Evolutionary conservation across 2,113 vertebrate species (phyloP).

Genomic region (Vulpes lagopus): DNA sequence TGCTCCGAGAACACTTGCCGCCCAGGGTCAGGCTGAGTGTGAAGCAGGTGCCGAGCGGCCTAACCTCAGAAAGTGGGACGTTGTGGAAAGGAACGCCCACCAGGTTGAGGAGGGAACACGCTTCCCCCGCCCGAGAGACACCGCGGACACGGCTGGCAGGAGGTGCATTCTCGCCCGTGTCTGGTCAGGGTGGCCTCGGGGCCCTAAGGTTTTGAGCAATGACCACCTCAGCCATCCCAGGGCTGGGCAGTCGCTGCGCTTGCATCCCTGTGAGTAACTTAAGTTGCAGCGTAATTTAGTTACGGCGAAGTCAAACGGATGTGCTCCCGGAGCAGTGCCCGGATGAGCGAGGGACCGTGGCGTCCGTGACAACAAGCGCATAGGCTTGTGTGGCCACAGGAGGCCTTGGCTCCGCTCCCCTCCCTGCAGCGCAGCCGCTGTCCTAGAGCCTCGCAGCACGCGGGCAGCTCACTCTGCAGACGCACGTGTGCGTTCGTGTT

Average conservation of each 20-base stretch:
- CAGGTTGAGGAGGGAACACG: background rate
- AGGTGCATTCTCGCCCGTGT: rapidly evolving
- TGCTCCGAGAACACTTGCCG: background rate
- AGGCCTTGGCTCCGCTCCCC: background rate
- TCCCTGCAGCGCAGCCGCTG: rapidly evolving
- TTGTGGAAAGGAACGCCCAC: background rate
- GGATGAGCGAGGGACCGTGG: background rate
- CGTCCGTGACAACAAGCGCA: rapidly evolving
- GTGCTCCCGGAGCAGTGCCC: too few species aligned
- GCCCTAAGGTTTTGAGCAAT: rapidly evolving
- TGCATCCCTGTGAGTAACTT: background rate
- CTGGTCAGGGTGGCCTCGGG: rapidly evolving
- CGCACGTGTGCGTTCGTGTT: rapidly evolving
- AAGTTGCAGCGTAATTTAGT: background rate
- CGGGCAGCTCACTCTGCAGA: background rate
- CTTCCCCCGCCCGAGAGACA: rapidly evolving
- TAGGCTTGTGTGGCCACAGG: background rate
- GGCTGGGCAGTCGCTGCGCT: background rate
- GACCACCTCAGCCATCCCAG: background rate
- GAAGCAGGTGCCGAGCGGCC: background rate
- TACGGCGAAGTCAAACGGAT: rapidly evolving
- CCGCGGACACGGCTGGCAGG: background rate
- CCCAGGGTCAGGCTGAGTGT: rapidly evolving
- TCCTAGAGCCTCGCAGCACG: background rate
- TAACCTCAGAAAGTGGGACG: rapidly evolving